Base-by-base conservation (phyloP, 1,140 invertebrate genomes). In the Tetragnatha versicolor region DNA sequence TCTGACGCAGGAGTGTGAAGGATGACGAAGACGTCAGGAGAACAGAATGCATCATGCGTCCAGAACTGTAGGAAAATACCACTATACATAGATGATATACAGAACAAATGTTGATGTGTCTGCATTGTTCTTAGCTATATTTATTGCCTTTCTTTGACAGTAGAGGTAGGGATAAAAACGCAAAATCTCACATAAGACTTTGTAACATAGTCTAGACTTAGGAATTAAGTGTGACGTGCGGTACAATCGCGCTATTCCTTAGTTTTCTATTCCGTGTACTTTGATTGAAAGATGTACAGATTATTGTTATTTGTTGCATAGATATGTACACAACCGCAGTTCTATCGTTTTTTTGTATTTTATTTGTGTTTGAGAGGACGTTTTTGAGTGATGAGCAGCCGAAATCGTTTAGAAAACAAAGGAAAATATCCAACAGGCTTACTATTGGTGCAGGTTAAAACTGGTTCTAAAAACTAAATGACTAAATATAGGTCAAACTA, bases 301-400 rank as follows among this genome's bases (percentile, higher is more conserved):
- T 77, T 76, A 35, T 76, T 53, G 73, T 65, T 77, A 39, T 77
- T 77, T 77, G 73, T 77, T 77, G 33, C 60, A 77, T 77, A 77
- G 73, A 39, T 33, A 27, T 77, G 73, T 77, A 65, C 47, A 65
- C n/a, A n/a, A n/a, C 51, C 47, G 31, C 73, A 35, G 39, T 49
- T 51, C 39, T 70, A 33, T 22, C 33, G 55, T 70, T 70, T 49
- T 70, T 42, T 72, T 69, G 33, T 39, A 37, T 72, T 53, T 58
- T 72, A 53, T 58, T 2, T 17, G 22, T 55, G 33, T 70, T 65
- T 51, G 17, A 9, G n/a, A 17, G 25, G 9, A 47, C 9, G 35
- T 49, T 66, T 66, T 14, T 66, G 35, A 49, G 22, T 31, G 42
- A 49, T 7, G 25, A 42, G 39, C 63, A 66, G 63, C 63, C 63